Evolutionary conservation across 2,113 vertebrate species (phyloP).

Genomic region (Cervus canadensis): DNA sequence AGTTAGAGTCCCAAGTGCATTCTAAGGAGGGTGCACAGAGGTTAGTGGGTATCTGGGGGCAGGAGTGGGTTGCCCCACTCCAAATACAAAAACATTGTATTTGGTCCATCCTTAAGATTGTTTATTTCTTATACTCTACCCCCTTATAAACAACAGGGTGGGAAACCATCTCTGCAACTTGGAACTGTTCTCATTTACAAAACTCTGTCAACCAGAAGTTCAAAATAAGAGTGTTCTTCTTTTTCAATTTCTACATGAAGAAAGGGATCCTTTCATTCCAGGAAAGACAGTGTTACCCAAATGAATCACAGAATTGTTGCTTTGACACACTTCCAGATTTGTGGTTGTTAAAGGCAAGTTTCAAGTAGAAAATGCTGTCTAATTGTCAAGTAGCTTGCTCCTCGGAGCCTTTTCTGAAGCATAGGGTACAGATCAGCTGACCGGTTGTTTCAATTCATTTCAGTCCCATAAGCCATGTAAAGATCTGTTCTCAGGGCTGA

Average conservation of each 20-base stretch:
- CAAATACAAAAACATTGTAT: background rate
- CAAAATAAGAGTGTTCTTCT: constrained; percentile 27
- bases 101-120: background rate
- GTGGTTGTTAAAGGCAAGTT: constrained; percentile 50
- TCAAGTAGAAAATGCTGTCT: constrained; percentile 60
- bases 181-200: constrained; percentile 48
- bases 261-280: constrained; percentile 64
- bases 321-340: constrained; percentile 55
- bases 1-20: too few relatives aligned
- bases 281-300: constrained; percentile 51
- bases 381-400: constrained; percentile 23
- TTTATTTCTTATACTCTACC: background rate
- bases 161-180: background rate
- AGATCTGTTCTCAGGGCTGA: constrained; percentile 41
- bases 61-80: background rate
- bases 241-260: constrained; percentile 64
- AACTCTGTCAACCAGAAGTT: constrained; percentile 40
- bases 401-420: constrained; percentile 15
- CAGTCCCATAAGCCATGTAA: constrained; percentile 41
- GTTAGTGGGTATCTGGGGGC: background rate
- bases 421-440: constrained; percentile 44
- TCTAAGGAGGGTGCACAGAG: background rate
- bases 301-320: constrained; percentile 57
- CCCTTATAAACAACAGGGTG: background rate
- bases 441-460: constrained; percentile 52